Conservation (phyloP, 2,797 vertebrate genomes). For the Cossypha heuglini region DNA sequence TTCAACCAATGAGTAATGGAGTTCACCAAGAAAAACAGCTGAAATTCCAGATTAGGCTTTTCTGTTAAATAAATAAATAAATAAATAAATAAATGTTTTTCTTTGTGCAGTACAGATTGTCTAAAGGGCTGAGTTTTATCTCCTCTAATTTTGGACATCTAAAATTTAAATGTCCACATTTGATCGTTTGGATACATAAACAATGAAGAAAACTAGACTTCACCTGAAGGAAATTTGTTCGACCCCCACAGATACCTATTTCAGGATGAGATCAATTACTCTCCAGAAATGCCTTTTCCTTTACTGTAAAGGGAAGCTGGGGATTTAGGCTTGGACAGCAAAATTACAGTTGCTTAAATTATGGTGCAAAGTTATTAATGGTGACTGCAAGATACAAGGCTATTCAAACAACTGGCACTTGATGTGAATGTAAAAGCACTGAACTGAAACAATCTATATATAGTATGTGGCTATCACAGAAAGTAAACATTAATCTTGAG, state of each 20-base stretch:
- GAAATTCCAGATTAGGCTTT: not conserved
- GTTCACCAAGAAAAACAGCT: not conserved
- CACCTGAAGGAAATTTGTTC: not conserved
- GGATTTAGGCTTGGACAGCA: not conserved
- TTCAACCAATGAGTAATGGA: not conserved
- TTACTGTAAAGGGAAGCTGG: not conserved
- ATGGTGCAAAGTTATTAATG: not conserved
- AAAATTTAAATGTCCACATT: not conserved
- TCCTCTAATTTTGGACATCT: not conserved
- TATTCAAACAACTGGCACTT: not conserved
- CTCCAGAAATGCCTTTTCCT: not conserved
- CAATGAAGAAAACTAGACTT: not conserved
- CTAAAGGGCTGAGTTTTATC: not conserved
- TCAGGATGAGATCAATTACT: not conserved
- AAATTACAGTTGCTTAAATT: not conserved
- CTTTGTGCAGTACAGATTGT: not conserved
- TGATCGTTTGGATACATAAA: not conserved
- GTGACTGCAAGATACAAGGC: not conserved
- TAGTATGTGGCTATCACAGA: not conserved
- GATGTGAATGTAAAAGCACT: not conserved
- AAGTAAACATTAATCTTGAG: not conserved
- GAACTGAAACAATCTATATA: not conserved
- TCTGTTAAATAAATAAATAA: not conserved
- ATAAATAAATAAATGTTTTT: not conserved
- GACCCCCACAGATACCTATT: not conserved